A percentile compares a stretch with the other conserved stretches of the same genome.
Conservation (phyloP, 2,113 vertebrate species). For the Phyllopteryx taeniolatus region DNA sequence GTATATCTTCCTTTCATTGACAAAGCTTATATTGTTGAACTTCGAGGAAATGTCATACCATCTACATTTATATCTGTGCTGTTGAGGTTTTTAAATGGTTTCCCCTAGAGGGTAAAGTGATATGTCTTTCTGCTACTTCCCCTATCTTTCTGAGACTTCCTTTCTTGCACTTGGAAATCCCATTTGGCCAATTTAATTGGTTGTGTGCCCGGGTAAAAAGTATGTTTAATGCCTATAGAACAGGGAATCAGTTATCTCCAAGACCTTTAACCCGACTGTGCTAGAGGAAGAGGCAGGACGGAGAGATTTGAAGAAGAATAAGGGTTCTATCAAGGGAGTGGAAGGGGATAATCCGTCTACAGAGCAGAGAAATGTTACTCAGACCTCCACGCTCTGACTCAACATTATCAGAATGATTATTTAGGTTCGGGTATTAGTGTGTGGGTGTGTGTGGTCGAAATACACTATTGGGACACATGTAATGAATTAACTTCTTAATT, state of each 20-base stretch:
- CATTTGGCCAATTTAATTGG: slow-evolving; percentile 33
- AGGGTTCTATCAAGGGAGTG: slow-evolving; percentile 39
- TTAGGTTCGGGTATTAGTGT: slow-evolving; percentile 45
- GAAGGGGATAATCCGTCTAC: slow-evolving; percentile 49
- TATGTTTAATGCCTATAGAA: slow-evolving; percentile 24
- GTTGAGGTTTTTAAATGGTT: slow-evolving; percentile 4
- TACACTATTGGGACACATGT: background rate
- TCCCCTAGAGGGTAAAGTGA: background rate
- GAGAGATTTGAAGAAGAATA: slow-evolving; percentile 44
- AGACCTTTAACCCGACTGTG: slow-evolving; percentile 44
- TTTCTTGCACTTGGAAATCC: slow-evolving; percentile 20
- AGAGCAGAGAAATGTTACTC: slow-evolving; percentile 45
- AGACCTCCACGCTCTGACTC: slow-evolving; percentile 42
- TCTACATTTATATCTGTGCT: slow-evolving; percentile 11
- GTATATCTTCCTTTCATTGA: slow-evolving; percentile 2
- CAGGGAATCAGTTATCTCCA: slow-evolving; percentile 35
- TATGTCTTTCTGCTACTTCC: slow-evolving; percentile 16
- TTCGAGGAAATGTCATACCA: background rate
- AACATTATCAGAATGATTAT: slow-evolving; percentile 50
- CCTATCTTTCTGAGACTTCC: slow-evolving; percentile 13
- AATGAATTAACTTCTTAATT: background rate
- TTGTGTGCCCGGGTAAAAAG: slow-evolving; percentile 14
- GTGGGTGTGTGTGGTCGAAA: slow-evolving; percentile 16
- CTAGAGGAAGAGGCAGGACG: slow-evolving; percentile 28
- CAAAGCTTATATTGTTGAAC: background rate